phyloP scores from a whole-genome alignment of 2,888 invertebrate genomes.

The Drosophila austrosaltans region DNA sequence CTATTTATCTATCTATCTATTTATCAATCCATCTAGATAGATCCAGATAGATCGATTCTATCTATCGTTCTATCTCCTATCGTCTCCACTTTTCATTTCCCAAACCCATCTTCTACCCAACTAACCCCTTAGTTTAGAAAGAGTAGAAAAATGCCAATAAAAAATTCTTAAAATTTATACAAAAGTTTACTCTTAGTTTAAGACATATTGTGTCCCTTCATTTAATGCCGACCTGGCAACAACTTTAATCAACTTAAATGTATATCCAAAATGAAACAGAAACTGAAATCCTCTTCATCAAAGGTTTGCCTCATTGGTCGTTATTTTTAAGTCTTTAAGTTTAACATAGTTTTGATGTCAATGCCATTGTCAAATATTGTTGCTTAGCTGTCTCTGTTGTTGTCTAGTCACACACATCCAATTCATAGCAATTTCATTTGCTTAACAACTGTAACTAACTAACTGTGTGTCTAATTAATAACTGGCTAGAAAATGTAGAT shows the following conservation, averaged over 20 bases:
- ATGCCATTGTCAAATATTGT: constrained; percentile 57
- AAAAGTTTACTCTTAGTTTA: not conserved
- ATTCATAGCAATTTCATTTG: constrained; percentile 15
- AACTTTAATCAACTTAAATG: not conserved
- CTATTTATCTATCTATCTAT: too few relatives aligned
- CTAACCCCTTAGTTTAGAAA: not conserved
- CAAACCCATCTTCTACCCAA: too few relatives aligned
- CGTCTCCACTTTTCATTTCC: too few relatives aligned
- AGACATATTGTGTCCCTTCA: not conserved
- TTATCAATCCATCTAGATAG: too few relatives aligned
- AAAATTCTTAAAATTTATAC: not conserved
- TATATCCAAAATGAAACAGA: not conserved
- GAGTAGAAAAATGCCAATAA: not conserved
- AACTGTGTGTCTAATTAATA: constrained; percentile 52
- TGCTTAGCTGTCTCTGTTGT: constrained; percentile 12
- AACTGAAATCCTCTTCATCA: constrained; percentile 1
- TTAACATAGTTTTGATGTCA: constrained; percentile 60
- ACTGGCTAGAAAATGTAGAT: constrained; percentile 16
- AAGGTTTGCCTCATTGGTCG: not conserved
- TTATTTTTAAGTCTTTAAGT: too few relatives aligned
- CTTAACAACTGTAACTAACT: constrained; percentile 61
- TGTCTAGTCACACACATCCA: not conserved
- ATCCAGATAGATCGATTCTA: too few relatives aligned
- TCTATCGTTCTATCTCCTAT: too few relatives aligned
- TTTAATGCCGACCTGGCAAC: not conserved